phyloP scores from a whole-genome alignment of 1,140 invertebrate species.

The Colletes latitarsis region DNA sequence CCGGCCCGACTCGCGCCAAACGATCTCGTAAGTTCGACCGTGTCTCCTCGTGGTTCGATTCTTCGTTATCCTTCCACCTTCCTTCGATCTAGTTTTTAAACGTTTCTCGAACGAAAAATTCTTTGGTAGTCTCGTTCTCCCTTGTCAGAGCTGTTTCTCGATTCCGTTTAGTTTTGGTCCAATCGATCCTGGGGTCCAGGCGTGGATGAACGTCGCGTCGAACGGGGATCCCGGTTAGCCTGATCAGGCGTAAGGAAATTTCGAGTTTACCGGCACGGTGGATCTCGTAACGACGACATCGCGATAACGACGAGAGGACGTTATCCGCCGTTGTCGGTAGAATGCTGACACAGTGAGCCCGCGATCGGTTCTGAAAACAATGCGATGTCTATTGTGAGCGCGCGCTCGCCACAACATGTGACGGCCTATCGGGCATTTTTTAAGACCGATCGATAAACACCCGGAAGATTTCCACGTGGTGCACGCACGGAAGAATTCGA shows the following conservation, averaged over 20 bases:
- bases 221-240: neutral
- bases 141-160: too few species aligned
- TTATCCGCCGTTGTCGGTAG: constrained; percentile 16
- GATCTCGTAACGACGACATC: constrained; percentile 50
- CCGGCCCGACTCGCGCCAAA: neutral
- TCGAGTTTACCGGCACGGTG: neutral
- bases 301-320: constrained; percentile 30
- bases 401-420: constrained; percentile 1
- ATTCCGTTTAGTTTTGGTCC: neutral
- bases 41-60: neutral
- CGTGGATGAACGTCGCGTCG: neutral
- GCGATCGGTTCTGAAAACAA: constrained; percentile 46
- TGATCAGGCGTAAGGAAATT: constrained; percentile 30
- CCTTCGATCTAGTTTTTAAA: neutral
- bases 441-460: constrained; percentile 18
- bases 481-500: neutral
- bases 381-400: constrained; percentile 11
- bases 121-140: neutral
- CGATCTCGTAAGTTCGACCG: neutral
- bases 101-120: neutral
- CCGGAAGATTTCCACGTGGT: neutral
- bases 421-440: constrained; percentile 21
- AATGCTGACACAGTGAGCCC: constrained; percentile 13
- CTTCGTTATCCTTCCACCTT: neutral
- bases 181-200: too few species aligned